Conservation (phyloP, 2,113 vertebrate species). For the Gyps fulvus region DNA sequence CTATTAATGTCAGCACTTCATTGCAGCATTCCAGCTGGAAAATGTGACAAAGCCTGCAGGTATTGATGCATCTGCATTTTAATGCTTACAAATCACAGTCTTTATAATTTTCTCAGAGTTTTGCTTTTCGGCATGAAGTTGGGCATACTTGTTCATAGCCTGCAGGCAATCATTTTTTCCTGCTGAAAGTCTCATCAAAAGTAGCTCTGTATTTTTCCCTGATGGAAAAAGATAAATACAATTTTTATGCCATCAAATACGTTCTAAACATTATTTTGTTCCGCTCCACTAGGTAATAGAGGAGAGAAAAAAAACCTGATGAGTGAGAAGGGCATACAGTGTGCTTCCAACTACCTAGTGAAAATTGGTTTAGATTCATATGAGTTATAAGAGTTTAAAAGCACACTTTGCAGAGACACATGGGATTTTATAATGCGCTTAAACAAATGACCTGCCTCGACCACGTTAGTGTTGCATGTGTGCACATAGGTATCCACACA, state of each 20-base stretch:
- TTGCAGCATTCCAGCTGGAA: background rate
- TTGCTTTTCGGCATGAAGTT: background rate
- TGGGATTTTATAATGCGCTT: background rate
- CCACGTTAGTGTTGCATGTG: background rate
- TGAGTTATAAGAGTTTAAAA: background rate
- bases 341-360: background rate
- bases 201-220: background rate
- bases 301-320: background rate
- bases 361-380: background rate
- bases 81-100: background rate
- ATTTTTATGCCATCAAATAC: background rate
- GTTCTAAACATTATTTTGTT: background rate
- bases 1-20: background rate
- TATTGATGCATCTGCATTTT: background rate
- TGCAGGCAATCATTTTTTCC: background rate
- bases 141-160: background rate
- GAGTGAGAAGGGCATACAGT: background rate
- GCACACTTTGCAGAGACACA: background rate
- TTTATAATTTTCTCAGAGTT: background rate
- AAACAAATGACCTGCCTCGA: background rate
- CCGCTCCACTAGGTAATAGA: fast-evolving
- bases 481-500: background rate
- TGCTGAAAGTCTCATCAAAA: background rate
- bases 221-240: background rate
- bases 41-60: background rate